Conservation (phyloP, 2,797 vertebrate species). For the Tachyglossus aculeatus region DNA sequence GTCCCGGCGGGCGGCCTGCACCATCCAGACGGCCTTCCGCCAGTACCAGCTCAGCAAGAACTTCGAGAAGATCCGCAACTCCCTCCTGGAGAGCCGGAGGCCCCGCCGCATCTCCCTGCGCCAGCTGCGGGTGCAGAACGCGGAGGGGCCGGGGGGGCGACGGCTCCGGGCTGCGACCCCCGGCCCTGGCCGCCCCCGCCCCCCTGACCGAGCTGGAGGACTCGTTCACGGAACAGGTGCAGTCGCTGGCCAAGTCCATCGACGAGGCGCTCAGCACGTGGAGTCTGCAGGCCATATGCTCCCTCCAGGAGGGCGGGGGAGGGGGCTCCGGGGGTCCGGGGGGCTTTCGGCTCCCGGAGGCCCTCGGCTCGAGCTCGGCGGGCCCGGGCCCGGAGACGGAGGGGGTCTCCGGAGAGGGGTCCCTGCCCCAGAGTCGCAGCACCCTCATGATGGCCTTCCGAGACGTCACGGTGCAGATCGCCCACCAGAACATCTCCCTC, state of each 20-base stretch:
- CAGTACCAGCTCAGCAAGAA: constrained; percentile 99
- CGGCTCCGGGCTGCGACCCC: constrained; percentile 89
- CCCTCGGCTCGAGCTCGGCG: constrained; percentile 48
- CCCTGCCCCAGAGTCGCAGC: constrained; percentile 90
- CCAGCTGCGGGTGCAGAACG: constrained; percentile 88
- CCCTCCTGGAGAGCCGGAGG: constrained; percentile 92
- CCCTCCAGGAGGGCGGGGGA: constrained; percentile 84
- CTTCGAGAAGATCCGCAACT: constrained; percentile 98
- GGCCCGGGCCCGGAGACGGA: constrained; percentile 70
- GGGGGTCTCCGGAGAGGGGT: constrained; percentile 73
- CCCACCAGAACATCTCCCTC: constrained; percentile 95
- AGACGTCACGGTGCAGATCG: constrained; percentile 97
- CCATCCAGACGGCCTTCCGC: constrained; percentile 96
- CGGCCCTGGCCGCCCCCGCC: constrained; percentile 86
- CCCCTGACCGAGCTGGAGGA: constrained; percentile 96
- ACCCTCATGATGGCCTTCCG: constrained; percentile 98
- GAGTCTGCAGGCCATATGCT: constrained; percentile 96
- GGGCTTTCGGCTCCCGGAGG: constrained; percentile 76
- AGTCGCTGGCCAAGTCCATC: constrained; percentile 95
- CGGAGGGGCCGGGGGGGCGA: constrained; percentile 90
- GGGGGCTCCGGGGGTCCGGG: constrained; percentile 71
- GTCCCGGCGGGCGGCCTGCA: constrained; percentile 92
- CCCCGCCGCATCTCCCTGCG: constrained; percentile 94
- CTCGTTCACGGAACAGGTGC: constrained; percentile 96
- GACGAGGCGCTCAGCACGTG: constrained; percentile 96